Conservation (phyloP, 2,113 vertebrate species). For the Muntiacus muntjak region DNA sequence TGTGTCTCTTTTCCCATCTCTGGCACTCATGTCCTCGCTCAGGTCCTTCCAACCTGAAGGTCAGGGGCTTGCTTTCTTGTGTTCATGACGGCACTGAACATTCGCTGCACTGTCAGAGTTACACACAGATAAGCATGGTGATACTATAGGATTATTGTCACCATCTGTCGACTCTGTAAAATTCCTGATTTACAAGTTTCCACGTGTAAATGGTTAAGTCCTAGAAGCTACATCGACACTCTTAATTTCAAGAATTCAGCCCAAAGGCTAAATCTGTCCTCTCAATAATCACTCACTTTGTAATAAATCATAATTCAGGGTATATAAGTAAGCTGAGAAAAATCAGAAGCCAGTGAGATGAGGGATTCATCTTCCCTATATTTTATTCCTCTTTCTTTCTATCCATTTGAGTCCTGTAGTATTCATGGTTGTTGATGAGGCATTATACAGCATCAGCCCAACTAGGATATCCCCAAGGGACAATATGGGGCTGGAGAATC, state of each 20-base stretch:
- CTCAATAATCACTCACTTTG: neutral
- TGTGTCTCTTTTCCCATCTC: constrained; percentile 46
- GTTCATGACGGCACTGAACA: neutral
- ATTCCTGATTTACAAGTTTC: neutral
- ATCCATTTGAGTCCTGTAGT: neutral
- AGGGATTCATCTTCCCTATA: neutral
- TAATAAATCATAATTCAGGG: neutral
- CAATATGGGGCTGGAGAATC: neutral
- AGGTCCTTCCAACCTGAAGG: neutral
- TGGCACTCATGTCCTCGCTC: neutral
- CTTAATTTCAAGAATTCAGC: neutral
- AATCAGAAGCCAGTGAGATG: neutral
- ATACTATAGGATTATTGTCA: neutral
- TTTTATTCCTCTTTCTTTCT: neutral
- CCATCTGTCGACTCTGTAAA: neutral
- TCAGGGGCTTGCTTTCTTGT: neutral
- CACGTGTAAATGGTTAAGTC: neutral
- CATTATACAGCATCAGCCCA: neutral
- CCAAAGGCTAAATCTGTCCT: neutral
- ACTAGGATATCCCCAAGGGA: neutral
- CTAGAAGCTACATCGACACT: neutral
- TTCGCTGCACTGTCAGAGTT: constrained; percentile 78
- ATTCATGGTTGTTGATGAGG: neutral
- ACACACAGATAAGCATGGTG: neutral
- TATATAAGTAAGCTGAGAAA: neutral